Evolutionary conservation across 2,797 vertebrate species (phyloP).

Genomic region (Coilia nasus): DNA sequence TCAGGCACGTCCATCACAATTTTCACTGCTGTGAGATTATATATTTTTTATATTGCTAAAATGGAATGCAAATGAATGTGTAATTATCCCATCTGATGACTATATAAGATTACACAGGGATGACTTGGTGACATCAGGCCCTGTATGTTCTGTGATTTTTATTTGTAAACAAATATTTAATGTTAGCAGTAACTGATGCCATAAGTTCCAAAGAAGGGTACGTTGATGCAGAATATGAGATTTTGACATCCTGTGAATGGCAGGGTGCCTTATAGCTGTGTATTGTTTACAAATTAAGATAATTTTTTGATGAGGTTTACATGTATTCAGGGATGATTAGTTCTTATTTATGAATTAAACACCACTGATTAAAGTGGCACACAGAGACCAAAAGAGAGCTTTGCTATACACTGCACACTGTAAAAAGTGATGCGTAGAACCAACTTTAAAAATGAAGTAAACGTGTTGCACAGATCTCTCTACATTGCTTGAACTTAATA

Average conservation of each 20-base stretch:
- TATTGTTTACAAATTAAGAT: conserved; percentile 16
- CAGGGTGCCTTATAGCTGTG: not conserved
- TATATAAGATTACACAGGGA: not conserved
- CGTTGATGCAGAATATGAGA: not conserved
- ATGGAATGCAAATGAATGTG: not conserved
- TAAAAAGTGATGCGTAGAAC: too few species aligned
- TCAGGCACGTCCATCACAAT: not conserved
- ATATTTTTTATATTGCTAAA: conserved; percentile 10
- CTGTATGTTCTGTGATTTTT: not conserved
- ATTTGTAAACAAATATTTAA: not conserved
- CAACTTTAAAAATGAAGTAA: too few species aligned
- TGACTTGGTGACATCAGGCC: not conserved
- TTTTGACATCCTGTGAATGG: not conserved
- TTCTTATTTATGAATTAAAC: not conserved
- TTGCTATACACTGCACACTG: not conserved
- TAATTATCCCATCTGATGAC: not conserved
- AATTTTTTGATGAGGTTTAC: conserved; percentile 22
- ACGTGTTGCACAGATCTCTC: too few species aligned
- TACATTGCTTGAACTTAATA: too few species aligned
- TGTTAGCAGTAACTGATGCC: not conserved
- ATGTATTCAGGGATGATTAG: conserved; percentile 8
- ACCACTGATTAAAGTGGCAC: not conserved
- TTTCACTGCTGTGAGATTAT: not conserved
- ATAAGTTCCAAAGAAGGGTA: not conserved
- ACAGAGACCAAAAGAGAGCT: conserved; percentile 11